Conservation (phyloP, 1,140 invertebrate species). For the Lasioglossum albipes region DNA sequence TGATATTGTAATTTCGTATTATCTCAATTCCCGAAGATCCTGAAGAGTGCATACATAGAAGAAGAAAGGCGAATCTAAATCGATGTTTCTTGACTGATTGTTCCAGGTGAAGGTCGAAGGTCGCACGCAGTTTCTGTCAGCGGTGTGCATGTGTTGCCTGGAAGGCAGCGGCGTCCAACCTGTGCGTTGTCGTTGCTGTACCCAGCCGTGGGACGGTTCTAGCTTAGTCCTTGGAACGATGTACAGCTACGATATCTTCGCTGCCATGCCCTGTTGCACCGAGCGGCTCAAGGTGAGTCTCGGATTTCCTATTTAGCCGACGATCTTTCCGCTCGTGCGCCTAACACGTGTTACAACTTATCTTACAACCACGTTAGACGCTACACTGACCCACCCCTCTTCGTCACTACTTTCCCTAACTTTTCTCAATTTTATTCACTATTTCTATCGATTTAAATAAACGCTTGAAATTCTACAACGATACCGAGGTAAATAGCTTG, state of each 20-base stretch:
- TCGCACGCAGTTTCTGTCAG: conserved; percentile 93
- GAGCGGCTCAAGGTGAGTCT: conserved; percentile 91
- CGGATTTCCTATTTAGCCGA: not conserved
- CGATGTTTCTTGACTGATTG: not conserved
- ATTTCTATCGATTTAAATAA: too few species aligned
- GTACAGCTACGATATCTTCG: conserved; percentile 99
- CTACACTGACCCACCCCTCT: too few species aligned
- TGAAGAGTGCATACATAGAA: too few species aligned
- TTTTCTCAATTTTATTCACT: too few species aligned
- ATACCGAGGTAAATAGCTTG: too few species aligned
- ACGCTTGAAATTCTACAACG: too few species aligned
- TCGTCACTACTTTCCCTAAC: too few species aligned
- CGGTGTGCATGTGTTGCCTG: conserved; percentile 95
- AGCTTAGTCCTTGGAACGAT: conserved; percentile 96
- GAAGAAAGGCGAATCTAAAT: not conserved
- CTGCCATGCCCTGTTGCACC: conserved; percentile 96
- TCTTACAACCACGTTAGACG: too few species aligned
- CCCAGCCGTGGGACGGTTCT: conserved; percentile 94
- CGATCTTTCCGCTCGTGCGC: not conserved
- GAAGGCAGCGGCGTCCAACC: conserved; percentile 87
- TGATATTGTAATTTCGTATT: too few species aligned
- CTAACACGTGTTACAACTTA: not conserved
- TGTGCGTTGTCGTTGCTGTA: conserved; percentile 87
- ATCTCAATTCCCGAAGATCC: too few species aligned
- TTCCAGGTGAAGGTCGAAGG: conserved; percentile 92